Percentiles rank a stretch among this genome's conserved stretches.
phyloP scores from a whole-genome alignment of 1,140 invertebrate genomes.

The Neocloeon triangulifer region DNA sequence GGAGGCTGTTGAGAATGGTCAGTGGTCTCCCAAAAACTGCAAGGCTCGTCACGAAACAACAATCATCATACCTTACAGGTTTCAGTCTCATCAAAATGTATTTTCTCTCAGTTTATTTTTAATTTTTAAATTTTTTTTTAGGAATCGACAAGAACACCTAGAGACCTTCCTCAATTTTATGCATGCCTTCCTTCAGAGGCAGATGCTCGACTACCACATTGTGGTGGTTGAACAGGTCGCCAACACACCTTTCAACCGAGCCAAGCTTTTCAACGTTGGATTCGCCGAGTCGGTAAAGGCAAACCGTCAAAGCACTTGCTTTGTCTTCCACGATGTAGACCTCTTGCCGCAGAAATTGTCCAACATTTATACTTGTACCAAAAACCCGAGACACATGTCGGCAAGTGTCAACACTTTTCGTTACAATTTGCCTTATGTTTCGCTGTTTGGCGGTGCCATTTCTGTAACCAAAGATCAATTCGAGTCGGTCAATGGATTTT shows the following conservation, averaged over 20 bases:
- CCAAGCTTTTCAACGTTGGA: slow-evolving; percentile 82
- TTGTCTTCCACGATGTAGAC: slow-evolving; percentile 91
- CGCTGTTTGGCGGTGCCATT: slow-evolving; percentile 57
- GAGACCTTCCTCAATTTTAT: slow-evolving; percentile 64
- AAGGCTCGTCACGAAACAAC: slow-evolving; percentile 53
- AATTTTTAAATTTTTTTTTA: no score
- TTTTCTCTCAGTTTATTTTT: no score
- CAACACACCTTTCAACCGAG: slow-evolving; percentile 67
- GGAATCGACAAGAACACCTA: slow-evolving; percentile 53
- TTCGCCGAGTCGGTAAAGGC: slow-evolving; percentile 47
- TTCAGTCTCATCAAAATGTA: no score
- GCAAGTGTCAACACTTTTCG: slow-evolving; percentile 75
- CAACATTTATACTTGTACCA: slow-evolving; percentile 81
- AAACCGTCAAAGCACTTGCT: slow-evolving; percentile 52
- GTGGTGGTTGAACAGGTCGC: slow-evolving; percentile 76
- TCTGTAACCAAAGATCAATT: slow-evolving; percentile 47
- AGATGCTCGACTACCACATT: slow-evolving; percentile 69
- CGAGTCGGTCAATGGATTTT: slow-evolving; percentile 71
- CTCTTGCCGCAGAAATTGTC: slow-evolving; percentile 68
- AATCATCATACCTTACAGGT: slow-evolving; percentile 74
- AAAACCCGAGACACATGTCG: slow-evolving; percentile 74
- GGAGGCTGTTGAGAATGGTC: slow-evolving; percentile 20
- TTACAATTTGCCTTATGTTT: slow-evolving; percentile 53
- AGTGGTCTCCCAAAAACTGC: slow-evolving; percentile 48
- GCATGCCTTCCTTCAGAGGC: slow-evolving; percentile 69